Base-by-base conservation (phyloP, 2,888 invertebrate species). In the Drosophila hawaiiensis region DNA sequence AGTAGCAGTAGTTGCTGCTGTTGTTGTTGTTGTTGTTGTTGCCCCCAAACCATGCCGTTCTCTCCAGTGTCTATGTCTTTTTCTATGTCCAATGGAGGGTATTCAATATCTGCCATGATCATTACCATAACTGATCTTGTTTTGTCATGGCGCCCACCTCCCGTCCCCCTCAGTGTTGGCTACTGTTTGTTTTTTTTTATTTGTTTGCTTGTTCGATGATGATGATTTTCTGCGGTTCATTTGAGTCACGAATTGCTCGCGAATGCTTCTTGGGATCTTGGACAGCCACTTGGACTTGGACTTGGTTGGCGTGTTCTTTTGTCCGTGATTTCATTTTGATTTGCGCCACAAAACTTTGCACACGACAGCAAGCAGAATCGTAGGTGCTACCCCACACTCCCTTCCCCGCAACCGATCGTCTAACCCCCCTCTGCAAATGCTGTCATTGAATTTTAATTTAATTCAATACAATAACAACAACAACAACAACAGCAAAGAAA, bases 121-220 rank as follows among this genome's bases (percentile, higher is more conserved):
- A 85, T 85, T 89, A 84, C 86, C 86, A 89, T 87, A 89, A 87
- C 82, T 87, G 86, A 89, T 87, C 83, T 89, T 89, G 89, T 85
- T 85, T 83, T 80, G 84, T 74, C 78, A 68, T 84, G 80, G 84
- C 89, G 77, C 80, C 82, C 61, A 60, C 61, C 62, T 33, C 6
- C 33, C 68, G 16, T 28, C 65, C 28, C 19, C 49, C 25, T n/a
- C 55, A 4, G 9, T 37, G 39, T 73, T 70, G 53, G 69, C 69
- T 81, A 52, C 74, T 76, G 69, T 68, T 63, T 53, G n/a, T 50
- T 37, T 43, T 69, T 58, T 71, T 68, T 68, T 67, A 60, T 64
- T 80, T 84, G 63, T 72, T 72, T 35, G 41, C 47, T 54, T 58
- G 29, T 29, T n/a, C 58, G 62, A 33, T 47, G 66, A 71, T 60